phyloP scores from a whole-genome alignment of 2,888 invertebrate genomes.

The Tolmerus cingulatus region DNA sequence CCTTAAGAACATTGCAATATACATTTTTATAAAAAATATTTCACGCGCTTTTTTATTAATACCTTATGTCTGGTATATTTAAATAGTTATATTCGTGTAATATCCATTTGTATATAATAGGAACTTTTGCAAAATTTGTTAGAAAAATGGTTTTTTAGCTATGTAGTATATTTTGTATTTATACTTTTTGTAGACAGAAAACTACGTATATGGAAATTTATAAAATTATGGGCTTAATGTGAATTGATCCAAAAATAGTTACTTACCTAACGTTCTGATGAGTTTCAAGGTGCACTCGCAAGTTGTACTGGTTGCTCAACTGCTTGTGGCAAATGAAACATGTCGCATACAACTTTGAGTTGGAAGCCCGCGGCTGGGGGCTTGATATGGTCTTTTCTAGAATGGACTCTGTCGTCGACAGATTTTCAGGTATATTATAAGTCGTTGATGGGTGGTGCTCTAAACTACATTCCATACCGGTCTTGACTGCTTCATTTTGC shows the following conservation, averaged over 20 bases:
- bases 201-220: neutral
- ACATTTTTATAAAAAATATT: too few species aligned
- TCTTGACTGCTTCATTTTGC: conserved; percentile 44
- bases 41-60: too few species aligned
- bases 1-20: too few species aligned
- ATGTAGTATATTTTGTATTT: too few species aligned
- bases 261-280: conserved; percentile 78
- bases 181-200: too few species aligned
- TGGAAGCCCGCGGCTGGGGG: conserved; percentile 58
- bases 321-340: conserved; percentile 89
- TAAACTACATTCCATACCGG: conserved; percentile 33
- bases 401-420: conserved; percentile 44
- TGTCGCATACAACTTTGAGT: conserved; percentile 71
- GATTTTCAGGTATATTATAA: conserved; percentile 49
- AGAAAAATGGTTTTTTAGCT: too few species aligned
- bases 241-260: neutral
- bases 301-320: conserved; percentile 88
- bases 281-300: conserved; percentile 89
- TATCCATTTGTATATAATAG: too few species aligned
- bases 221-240: neutral
- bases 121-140: too few species aligned
- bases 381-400: conserved; percentile 51
- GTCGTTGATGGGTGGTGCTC: conserved; percentile 51
- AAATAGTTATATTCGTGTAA: too few species aligned
- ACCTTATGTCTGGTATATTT: too few species aligned